These are phyloP conservation scores for Nomada ruficornis DNA, from an alignment of 2,888 invertebrate genomes.

Conservation along the genomic window DNA sequence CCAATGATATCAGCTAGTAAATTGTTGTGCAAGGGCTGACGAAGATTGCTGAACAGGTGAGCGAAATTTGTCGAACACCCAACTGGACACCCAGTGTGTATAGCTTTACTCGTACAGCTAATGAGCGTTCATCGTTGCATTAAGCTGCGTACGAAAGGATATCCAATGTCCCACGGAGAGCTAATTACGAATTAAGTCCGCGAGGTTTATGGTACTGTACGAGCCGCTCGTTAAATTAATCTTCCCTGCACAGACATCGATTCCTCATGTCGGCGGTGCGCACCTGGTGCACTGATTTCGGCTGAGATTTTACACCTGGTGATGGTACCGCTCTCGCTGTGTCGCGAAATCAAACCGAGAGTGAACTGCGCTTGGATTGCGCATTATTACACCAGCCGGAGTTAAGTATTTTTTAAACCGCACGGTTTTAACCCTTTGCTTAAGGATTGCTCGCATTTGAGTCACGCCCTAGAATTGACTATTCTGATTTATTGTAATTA, in stretches of 20 bases:
- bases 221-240: slow-evolving; percentile 65
- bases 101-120: not conserved
- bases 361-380: not conserved
- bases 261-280: slow-evolving; percentile 38
- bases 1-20: too few relatives aligned
- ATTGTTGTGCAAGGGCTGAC: too few relatives aligned
- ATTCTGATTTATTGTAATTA: too few relatives aligned
- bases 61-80: too few relatives aligned
- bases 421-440: too few relatives aligned
- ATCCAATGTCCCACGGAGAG: slow-evolving; percentile 25
- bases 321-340: not conserved
- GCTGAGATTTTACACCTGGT: slow-evolving; percentile 68
- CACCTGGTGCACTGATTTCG: slow-evolving; percentile 60
- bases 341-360: not conserved
- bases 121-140: not conserved
- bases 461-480: too few relatives aligned
- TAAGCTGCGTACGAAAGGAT: slow-evolving; percentile 14
- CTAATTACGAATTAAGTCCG: slow-evolving; percentile 66
- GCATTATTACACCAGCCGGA: too few relatives aligned
- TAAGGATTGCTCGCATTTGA: too few relatives aligned
- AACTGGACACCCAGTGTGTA: too few relatives aligned
- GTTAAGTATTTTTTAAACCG: too few relatives aligned
- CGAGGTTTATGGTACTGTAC: slow-evolving; percentile 50
- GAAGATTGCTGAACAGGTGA: too few relatives aligned
- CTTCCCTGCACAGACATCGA: slow-evolving; percentile 19